phyloP scores from a whole-genome alignment of 2,888 invertebrate genomes.

The Melanchra persicariae region DNA sequence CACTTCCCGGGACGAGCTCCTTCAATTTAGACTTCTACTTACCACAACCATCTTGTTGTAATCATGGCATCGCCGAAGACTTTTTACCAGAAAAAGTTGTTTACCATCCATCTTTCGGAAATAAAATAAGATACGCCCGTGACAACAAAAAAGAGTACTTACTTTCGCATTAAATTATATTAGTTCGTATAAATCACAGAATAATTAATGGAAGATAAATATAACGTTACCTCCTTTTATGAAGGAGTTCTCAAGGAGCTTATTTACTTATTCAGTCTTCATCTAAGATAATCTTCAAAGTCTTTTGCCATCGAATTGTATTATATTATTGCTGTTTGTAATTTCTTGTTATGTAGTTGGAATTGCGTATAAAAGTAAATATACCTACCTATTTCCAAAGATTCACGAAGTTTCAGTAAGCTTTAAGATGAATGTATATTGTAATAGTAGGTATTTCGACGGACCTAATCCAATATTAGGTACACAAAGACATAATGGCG shows the following conservation, averaged over 20 bases:
- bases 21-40: background rate
- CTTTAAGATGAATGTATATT: constrained; percentile 17
- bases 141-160: background rate
- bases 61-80: background rate
- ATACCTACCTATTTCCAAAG: constrained; percentile 33
- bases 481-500: constrained; percentile 55
- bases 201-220: constrained; percentile 35
- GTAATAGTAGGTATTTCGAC: constrained; percentile 18
- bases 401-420: constrained; percentile 13
- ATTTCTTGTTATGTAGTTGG: constrained; percentile 21
- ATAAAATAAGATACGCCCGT: background rate
- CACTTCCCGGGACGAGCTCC: background rate
- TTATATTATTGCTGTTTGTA: constrained; percentile 31
- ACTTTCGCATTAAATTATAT: constrained; percentile 14
- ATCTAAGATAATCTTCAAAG: constrained; percentile 48
- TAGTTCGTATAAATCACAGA: constrained; percentile 26
- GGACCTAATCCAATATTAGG: constrained; percentile 49
- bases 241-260: constrained; percentile 29
- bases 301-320: constrained; percentile 16
- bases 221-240: constrained; percentile 36
- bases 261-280: constrained; percentile 35
- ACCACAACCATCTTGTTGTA: background rate
- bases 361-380: constrained; percentile 27
- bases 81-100: background rate
- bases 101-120: constrained; percentile 5